Evolutionary conservation across 92 coral and sea anemone species (phyloP), one percentile per base, ranked within the genome.

Genomic region (Zoanthus sansibaricus): DNA sequence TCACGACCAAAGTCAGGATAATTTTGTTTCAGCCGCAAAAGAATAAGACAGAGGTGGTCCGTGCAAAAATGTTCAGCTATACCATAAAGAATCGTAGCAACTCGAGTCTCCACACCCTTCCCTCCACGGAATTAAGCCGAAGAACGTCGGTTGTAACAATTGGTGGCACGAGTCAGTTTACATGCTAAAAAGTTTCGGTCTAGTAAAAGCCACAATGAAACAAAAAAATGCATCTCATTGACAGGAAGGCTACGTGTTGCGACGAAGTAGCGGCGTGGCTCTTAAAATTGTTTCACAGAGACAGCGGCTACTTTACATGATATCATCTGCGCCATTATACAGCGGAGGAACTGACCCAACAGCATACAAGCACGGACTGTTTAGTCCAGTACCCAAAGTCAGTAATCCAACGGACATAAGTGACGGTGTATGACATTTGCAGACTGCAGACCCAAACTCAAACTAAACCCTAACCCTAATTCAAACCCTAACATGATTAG

Each of bases 21-120:
- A 97, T 97, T 80, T 76, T 97, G 30, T 95, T 97, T 82, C 94
- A 94, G 33, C 99, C 99, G 9, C 95, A 97, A 79, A 84, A 89
- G 62, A 97, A 97, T 89, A 90, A 91, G 83, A 92, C 96, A 44
- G 94, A 91, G 78, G 70, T 97, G 42, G 93, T 97, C 7, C 94
- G 99, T 30, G 99, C 99, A 4, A 94, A 92, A 48, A 97, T 91
- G 91, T 90, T 93, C 33, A 92, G 88, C 45, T 97, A 97, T 77
- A 97, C 99, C 7, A 86, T 95, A 93, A 90, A 98, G 59, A 90
- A 87, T 69, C 91, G 95, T 12, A 91, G 64, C 10, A 92, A 88
- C 16, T 83, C 94, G 5, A 72, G 64, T 77, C 13, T 66, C 44
- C 73, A 80, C 10, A 71, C 91, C 25, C 75, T 73, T 44, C 72